Percentiles rank a stretch among this genome's conserved stretches.
phyloP scores from a whole-genome alignment of 1,140 invertebrate species.

The Drosophila kepulauana region DNA sequence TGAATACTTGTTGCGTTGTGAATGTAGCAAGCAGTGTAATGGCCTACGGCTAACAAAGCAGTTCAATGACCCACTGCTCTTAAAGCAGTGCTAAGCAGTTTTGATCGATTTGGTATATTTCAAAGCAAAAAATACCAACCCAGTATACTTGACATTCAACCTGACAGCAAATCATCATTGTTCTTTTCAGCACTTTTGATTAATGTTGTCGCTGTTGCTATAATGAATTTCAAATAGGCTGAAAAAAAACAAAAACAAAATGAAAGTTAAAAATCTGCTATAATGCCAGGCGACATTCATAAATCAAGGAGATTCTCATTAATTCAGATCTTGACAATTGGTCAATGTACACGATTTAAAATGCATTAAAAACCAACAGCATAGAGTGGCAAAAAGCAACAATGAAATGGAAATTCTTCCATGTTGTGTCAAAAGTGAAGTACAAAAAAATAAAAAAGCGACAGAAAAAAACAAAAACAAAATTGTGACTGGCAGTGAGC shows the following conservation, averaged over 20 bases:
- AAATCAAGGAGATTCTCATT: constrained; percentile 67
- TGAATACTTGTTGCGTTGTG: not conserved
- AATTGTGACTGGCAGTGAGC: constrained; percentile 4
- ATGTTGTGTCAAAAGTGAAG: constrained; percentile 14
- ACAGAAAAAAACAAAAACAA: not conserved
- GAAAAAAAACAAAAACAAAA: constrained; percentile 20
- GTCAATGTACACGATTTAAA: constrained; percentile 74
- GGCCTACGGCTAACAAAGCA: too few relatives aligned
- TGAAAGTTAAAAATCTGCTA: constrained; percentile 27
- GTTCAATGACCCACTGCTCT: too few relatives aligned
- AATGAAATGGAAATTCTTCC: constrained; percentile 27
- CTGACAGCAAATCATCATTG: not conserved
- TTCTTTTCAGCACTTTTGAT: constrained; percentile 42
- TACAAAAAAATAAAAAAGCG: not conserved
- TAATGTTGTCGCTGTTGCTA: constrained; percentile 44
- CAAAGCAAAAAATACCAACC: not conserved
- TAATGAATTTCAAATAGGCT: constrained; percentile 49
- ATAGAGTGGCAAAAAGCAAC: constrained; percentile 26
- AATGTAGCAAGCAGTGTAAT: too few relatives aligned
- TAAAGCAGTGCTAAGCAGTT: too few relatives aligned
- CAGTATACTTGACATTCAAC: not conserved
- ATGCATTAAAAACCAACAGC: constrained; percentile 60
- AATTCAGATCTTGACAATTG: constrained; percentile 73
- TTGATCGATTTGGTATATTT: too few relatives aligned
- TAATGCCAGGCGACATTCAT: constrained; percentile 43